Evolutionary conservation across 2,113 vertebrate species (phyloP), one percentile per base, ranked within the genome.

Genomic region (Periophthalmodon schlosseri): DNA sequence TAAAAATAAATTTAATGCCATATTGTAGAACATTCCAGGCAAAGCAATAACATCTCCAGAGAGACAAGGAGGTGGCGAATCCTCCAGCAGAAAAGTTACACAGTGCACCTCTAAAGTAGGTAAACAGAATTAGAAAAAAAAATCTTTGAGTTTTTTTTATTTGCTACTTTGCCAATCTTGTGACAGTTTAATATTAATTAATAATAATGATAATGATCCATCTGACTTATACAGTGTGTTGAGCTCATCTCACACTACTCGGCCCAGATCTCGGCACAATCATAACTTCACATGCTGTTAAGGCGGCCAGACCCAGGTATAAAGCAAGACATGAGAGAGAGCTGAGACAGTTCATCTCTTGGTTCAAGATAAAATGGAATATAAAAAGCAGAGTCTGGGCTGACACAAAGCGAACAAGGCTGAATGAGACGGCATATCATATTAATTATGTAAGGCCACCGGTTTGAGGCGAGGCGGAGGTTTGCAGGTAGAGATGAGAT

Each of bases 371-470:
- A 84, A 94, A 92, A 93, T 88, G 70, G 91, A 93, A 92, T 93
- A 86, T 89, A 91, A 92, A 92, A 90, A 85, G 82, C 76, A 86
- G 56, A 87, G 88, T 87, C 85, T 74, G 90, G 79, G 80, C 80
- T 88, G 89, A 88, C 87, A 76, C 82, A 91, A 84, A 89, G 77
- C 79, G 91, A 90, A 90, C 82, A 89, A 84, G 89, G 80, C 91
- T 91, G 86, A 86, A 90, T 86, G 84, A 91, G 91, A 92, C 88
- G 87, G 84, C 88, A 89, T 84, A 88, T 92, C 84, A 74, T 91
- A 92, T 93, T 93, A 92, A 93, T 93, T 93, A 93, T 93, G 91
- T 82, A 93, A 89, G 86, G 81, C 56, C 76, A 56, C 77, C 91
- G 83, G 84, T 89, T 90, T 84, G 79, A 90, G 80, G 83, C 85